Evolutionary conservation across 2,113 vertebrate genomes (phyloP), one percentile per base, ranked within the genome.

Genomic region (Pampusana beccarii): DNA sequence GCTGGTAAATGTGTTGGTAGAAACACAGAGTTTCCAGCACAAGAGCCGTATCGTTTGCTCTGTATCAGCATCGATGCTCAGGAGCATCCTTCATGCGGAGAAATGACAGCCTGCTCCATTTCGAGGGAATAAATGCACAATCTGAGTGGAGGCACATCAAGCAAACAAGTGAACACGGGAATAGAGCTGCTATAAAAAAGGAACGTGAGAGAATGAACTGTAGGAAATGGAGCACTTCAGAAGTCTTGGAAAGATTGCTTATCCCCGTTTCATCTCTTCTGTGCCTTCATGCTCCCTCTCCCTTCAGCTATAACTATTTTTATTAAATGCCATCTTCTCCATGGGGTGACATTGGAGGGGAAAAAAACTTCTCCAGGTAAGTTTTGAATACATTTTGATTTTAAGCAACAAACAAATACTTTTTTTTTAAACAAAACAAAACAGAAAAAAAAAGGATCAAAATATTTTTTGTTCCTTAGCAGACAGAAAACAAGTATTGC

Each of bases 31-130:
- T 72, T 88, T 51, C 21, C 71, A 70, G 60, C 71, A 23, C 70
- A 42, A 4, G 2, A 57, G 29, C 36, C 3, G 0, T 31, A 31
- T 51, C 7, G 4, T 50, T 40, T 33, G 40, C 29, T 36, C 42
- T 4, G 0, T 40, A 15, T 61, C 67, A 14, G 31, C 10, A 2
- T 36, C 79, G 29, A 44, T 57, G 62, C 46, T 34, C 13, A 0
- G 14, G 6, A 44, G 28, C 36, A 20, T 80, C 65, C 23, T 31
- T 29, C 17, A 1, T 0, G 1, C 42, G 51, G 29, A 60, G 20
- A 34, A 54, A 21, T 0, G 2, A 12, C 44, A 66, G 17, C 40
- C 60, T n/a, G 26, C 38, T 85, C 33, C 8, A 3, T 57, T 81
- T 26, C 2, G 2, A 31, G 67, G 28, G 65, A 56, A n/a, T 20